A percentile compares a stretch with the other conserved stretches of the same genome.
Evolutionary conservation across 2,888 invertebrate genomes (phyloP).

Genomic region (Polyploca ridens): DNA sequence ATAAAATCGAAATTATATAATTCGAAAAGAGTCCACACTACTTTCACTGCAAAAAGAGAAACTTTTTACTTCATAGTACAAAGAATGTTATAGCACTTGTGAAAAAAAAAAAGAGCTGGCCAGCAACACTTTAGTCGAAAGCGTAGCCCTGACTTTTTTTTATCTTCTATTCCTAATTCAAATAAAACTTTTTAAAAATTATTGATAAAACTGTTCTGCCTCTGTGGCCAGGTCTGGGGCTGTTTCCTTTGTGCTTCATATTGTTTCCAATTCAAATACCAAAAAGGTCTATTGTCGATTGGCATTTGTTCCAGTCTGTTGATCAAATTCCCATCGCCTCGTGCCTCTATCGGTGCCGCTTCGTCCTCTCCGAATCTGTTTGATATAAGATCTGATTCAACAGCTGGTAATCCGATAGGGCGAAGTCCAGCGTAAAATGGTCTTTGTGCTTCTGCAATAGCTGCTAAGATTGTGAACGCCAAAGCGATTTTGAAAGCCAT

Average conservation of each 20-base stretch:
- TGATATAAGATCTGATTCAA: slow-evolving; percentile 60
- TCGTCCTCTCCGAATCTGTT: slow-evolving; percentile 82
- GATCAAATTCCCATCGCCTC: slow-evolving; percentile 83
- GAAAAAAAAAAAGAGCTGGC: neutral
- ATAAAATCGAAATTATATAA: neutral
- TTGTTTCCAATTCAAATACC: slow-evolving; percentile 86
- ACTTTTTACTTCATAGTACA: neutral
- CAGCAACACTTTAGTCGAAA: neutral
- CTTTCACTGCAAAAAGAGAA: neutral
- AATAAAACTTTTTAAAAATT: slow-evolving; percentile 20
- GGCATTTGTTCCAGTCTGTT: slow-evolving; percentile 85
- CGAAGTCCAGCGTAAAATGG: slow-evolving; percentile 86
- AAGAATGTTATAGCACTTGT: neutral
- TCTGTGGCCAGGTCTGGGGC: slow-evolving; percentile 61
- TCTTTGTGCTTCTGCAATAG: slow-evolving; percentile 81
- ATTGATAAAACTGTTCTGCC: slow-evolving; percentile 50
- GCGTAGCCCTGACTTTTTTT: neutral
- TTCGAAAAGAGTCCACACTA: neutral
- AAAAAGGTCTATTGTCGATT: slow-evolving; percentile 86
- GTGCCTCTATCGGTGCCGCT: slow-evolving; percentile 84
- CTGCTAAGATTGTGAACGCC: slow-evolving; percentile 47
- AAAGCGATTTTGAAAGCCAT: slow-evolving; percentile 54
- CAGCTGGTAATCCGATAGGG: slow-evolving; percentile 85
- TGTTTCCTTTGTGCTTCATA: slow-evolving; percentile 82
- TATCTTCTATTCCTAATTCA: slow-evolving; percentile 12